Percentiles rank a stretch among this genome's conserved stretches.
These are phyloP conservation scores for Ptyas mucosa DNA, from an alignment of 2,113 vertebrate species.

Conservation along the genomic window DNA sequence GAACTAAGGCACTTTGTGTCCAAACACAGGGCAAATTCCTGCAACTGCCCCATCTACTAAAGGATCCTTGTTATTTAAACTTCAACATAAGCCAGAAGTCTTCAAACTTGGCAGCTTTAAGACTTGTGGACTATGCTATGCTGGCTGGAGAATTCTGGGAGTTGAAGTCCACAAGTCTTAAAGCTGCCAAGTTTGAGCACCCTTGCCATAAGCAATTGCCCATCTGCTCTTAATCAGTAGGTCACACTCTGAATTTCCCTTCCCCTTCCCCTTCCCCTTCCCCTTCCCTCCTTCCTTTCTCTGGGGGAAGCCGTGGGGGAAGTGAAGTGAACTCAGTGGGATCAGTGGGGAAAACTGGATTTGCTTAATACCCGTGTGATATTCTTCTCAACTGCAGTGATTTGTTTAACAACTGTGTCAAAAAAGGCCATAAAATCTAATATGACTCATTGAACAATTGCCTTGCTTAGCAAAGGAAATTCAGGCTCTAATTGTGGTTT, in stretches of 20 bases:
- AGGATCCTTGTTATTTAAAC: background rate
- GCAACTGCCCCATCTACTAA: background rate
- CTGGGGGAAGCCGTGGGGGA: background rate
- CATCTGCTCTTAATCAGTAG: background rate
- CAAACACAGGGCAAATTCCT: background rate
- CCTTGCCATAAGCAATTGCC: background rate
- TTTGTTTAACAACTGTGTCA: background rate
- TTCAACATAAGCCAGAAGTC: too few relatives aligned
- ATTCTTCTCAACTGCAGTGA: background rate
- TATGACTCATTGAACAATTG: background rate
- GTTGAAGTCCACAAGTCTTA: too few relatives aligned
- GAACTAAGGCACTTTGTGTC: background rate
- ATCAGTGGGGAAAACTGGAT: background rate
- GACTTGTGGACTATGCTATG: too few relatives aligned
- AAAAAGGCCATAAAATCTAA: background rate
- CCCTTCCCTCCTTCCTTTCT: background rate
- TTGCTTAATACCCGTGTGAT: background rate
- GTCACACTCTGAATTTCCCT: background rate
- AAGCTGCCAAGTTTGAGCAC: too few relatives aligned
- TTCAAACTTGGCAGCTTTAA: too few relatives aligned
- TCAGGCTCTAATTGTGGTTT: background rate
- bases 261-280: background rate
- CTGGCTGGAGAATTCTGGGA: too few relatives aligned
- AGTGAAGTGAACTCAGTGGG: background rate
- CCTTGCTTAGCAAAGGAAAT: background rate